Evolutionary conservation across 1,140 invertebrate species (phyloP).

Genomic region (Campoletis sonorensis): DNA sequence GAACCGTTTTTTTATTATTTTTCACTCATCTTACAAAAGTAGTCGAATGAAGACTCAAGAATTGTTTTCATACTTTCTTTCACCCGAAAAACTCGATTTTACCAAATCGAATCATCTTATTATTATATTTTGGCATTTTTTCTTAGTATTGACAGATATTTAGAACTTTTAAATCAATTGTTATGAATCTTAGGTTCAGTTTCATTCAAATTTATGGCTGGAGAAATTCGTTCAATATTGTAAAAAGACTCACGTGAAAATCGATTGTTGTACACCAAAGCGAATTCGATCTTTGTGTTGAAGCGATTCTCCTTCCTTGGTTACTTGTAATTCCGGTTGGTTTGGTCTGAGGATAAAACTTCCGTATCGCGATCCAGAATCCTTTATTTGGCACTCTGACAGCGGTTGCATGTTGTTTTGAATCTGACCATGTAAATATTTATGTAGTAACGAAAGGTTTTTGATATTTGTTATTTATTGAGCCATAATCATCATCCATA

Average conservation of each 20-base stretch:
- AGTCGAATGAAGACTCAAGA: too few relatives aligned
- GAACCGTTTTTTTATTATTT: too few relatives aligned
- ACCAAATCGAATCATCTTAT: too few relatives aligned
- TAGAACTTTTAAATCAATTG: too few relatives aligned
- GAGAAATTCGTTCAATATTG: neutral
- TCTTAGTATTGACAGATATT: too few relatives aligned
- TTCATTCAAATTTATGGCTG: neutral
- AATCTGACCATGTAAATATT: constrained; percentile 4
- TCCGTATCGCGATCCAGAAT: constrained; percentile 59
- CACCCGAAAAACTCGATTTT: too few relatives aligned
- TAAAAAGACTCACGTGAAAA: constrained; percentile 49
- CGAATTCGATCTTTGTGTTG: constrained; percentile 52
- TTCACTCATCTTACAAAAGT: too few relatives aligned
- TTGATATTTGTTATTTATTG: too few relatives aligned
- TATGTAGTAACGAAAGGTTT: neutral
- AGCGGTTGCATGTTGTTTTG: constrained; percentile 24
- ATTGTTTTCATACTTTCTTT: too few relatives aligned
- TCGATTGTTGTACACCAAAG: constrained; percentile 57
- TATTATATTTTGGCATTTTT: too few relatives aligned
- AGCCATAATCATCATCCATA: too few relatives aligned
- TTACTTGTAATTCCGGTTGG: constrained; percentile 28
- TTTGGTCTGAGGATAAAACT: constrained; percentile 44
- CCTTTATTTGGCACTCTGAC: constrained; percentile 52
- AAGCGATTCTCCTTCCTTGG: constrained; percentile 35
- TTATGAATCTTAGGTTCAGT: neutral